Evolutionary conservation across 2,113 vertebrate species (phyloP), one percentile per base, ranked within the genome.

Genomic region (Boleophthalmus pectinirostris): DNA sequence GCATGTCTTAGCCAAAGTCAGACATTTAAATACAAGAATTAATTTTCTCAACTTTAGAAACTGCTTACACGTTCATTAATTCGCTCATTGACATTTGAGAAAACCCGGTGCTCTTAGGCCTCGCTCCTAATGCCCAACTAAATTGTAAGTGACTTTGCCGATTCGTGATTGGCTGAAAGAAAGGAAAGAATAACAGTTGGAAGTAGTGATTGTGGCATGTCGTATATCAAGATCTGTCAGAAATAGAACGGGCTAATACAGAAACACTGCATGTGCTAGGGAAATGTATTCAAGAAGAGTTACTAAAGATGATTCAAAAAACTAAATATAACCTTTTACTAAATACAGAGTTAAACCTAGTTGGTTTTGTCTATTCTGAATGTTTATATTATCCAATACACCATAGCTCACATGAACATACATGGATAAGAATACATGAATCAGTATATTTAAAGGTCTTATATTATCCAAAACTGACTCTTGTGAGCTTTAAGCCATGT

Each of bases 81-180:
- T 74, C 58, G 72, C 70, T 74, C 58, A 24, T 49, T 72, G 65
- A 72, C 67, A 71, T 81, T 78, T 77, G 3, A 47, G 47, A 21
- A 6, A 51, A 69, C 68, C 49, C 24, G 24, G 49, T 69, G 60
- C 60, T 68, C 21, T 47, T 63, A 58, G 68, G 65, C 64, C 68
- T 35, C 72, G 60, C 15, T 43, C 8, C 33, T 64, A 61, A 61
- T 61, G 61, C 33, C 18, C 33, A 1, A 21, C 29, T 35, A 21
- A 38, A 64, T 64, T 64, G 33, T 38, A 38, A 21, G 61, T 64
- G 61, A 64, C 15, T 64, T 64, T 64, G 33, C 61, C 33, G 20
- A 43, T 35, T 64, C 20, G 9, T 38, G 20, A 21, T n/a, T 64
- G 61, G 20, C 61, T n/a, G 20, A 64, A 3, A 20, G 29, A 64